Evolutionary conservation across 1,140 invertebrate species (phyloP).

Genomic region (Paraescarpia echinospica): DNA sequence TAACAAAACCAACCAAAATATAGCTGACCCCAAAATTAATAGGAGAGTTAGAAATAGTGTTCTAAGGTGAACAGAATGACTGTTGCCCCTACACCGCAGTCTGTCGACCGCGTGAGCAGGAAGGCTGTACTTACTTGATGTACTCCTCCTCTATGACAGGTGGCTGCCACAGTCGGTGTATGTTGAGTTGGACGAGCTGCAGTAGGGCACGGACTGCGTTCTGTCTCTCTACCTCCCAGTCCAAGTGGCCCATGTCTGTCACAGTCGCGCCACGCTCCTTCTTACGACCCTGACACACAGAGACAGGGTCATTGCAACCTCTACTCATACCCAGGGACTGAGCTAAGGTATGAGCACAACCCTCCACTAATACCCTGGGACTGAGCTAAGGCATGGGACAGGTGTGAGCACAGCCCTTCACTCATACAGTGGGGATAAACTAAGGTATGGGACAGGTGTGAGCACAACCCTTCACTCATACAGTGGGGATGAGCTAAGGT

Average conservation of each 20-base stretch:
- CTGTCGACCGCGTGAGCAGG: not conserved
- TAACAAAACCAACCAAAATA: too few species aligned
- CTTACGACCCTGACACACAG: slow-evolving; percentile 45
- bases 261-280: slow-evolving; percentile 42
- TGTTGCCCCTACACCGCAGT: not conserved
- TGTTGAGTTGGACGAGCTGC: slow-evolving; percentile 68
- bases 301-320: slow-evolving; percentile 43
- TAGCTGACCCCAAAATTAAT: too few species aligned
- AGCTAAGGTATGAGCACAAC: not conserved
- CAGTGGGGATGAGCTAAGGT: too few species aligned
- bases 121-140: slow-evolving; percentile 67
- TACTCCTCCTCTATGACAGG: slow-evolving; percentile 81
- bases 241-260: slow-evolving; percentile 42
- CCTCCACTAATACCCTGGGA: too few species aligned
- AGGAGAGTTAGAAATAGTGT: too few species aligned
- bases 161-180: slow-evolving; percentile 77
- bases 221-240: slow-evolving; percentile 65
- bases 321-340: not conserved
- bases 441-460: too few species aligned
- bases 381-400: too few species aligned
- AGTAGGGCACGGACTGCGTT: slow-evolving; percentile 69
- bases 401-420: too few species aligned
- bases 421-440: too few species aligned
- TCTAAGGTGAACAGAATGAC: too few species aligned
- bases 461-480: too few species aligned